Evolutionary conservation across 2,797 vertebrate species (phyloP).

Genomic region (Scomberomorus guttatus): DNA sequence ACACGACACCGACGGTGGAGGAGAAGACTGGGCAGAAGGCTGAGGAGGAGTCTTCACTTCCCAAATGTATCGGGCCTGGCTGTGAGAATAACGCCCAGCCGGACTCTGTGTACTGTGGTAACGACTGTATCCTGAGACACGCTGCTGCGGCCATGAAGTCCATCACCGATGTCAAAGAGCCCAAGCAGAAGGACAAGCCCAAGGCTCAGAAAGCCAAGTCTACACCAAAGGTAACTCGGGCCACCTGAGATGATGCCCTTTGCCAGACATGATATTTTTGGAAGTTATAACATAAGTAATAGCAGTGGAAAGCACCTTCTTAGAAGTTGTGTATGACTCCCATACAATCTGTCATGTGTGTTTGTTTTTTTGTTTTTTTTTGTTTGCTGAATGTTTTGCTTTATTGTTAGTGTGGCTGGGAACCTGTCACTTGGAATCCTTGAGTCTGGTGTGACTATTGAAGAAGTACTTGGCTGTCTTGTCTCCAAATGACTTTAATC

Average conservation of each 20-base stretch:
- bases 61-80: slow-evolving; percentile 96
- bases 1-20: slow-evolving; percentile 52
- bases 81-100: slow-evolving; percentile 93
- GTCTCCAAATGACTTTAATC: not conserved
- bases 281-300: not conserved
- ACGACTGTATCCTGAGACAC: slow-evolving; percentile 95
- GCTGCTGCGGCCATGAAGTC: slow-evolving; percentile 96
- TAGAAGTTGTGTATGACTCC: not conserved
- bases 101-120: slow-evolving; percentile 97
- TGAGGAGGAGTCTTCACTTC: slow-evolving; percentile 83
- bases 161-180: slow-evolving; percentile 91
- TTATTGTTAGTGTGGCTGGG: not conserved
- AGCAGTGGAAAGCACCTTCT: not conserved
- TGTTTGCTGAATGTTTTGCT: slow-evolving; percentile 7
- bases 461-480: not conserved
- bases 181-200: slow-evolving; percentile 87
- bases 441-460: not conserved
- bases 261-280: not conserved
- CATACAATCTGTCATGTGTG: not conserved
- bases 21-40: slow-evolving; percentile 40
- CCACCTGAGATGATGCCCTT: slow-evolving; percentile 41
- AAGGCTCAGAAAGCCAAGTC: slow-evolving; percentile 89
- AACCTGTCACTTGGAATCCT: not conserved
- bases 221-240: slow-evolving; percentile 88
- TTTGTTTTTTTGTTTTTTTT: not conserved